These are phyloP conservation scores for Pentalonia nigronervosa DNA, from an alignment of 1,140 invertebrate genomes.

Conservation along the genomic window DNA sequence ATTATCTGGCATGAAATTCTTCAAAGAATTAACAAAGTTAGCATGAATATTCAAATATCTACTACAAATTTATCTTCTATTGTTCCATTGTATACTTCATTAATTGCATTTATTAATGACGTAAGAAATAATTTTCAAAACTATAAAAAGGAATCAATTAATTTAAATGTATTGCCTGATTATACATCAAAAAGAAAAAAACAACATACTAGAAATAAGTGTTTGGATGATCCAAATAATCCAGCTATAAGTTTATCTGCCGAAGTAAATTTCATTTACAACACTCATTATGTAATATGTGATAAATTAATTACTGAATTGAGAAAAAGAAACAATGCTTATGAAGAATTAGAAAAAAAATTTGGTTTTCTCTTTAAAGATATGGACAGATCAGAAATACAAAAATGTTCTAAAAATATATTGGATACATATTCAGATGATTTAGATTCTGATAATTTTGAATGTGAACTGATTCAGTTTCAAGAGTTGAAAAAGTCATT, in stretches of 20 bases:
- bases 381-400: not conserved
- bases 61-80: too few species aligned
- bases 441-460: constrained; percentile 24
- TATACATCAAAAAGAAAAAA: not conserved
- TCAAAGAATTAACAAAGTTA: too few species aligned
- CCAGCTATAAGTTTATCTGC: not conserved
- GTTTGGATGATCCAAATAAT: not conserved
- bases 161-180: not conserved
- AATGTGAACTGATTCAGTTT: not conserved
- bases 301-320: not conserved
- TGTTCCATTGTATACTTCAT: too few species aligned
- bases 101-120: not conserved
- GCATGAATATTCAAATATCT: too few species aligned
- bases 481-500: not conserved
- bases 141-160: not conserved
- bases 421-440: not conserved
- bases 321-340: not conserved
- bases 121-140: not conserved
- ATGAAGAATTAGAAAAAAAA: constrained; percentile 2
- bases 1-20: too few species aligned
- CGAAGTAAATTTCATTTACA: not conserved
- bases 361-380: not conserved
- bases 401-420: not conserved
- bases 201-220: not conserved
- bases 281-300: constrained; percentile 12